Base-by-base conservation (phyloP, 1,140 invertebrate species). In the Zaprionus ornatus region DNA sequence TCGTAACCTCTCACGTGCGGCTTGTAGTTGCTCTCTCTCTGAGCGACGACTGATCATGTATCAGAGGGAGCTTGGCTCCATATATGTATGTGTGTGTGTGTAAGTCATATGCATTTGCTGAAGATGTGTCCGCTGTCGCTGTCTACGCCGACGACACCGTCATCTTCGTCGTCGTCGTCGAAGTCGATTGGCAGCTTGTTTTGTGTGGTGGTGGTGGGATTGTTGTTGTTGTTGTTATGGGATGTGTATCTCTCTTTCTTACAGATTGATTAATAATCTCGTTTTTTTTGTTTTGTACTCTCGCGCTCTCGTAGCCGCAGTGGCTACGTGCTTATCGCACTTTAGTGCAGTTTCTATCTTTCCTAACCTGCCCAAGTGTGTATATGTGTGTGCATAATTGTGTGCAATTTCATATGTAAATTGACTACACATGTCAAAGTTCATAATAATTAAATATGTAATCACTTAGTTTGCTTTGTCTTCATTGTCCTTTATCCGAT, bases 181-280 rank as follows among this genome's bases (percentile, higher is more conserved):
- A 72, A 68, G 70, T 81, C 80, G 77, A 88, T 86, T 86, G 68
- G 70, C 63, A 72, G 74, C 62, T 57, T 55, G 69, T 29, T 63
- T 40, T 71, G 64, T 65, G 52, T 64, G 67, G 25, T 71, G 40
- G 60, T 75, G 61, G 67, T 72, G 68, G 69, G 62, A 55, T 75
- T 37, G 35, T 37, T 37, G 35, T 37, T 32, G 29, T 32, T 32
- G 29, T 40, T 45, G n/a, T 17, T 45, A n/a, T 45, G 75, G 82
- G 73, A 75, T 84, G 78, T 85, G 82, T 84, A 85, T 87, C 84
- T 84, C 71, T 90, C 71, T 90, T 57, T 90, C 84, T 90, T 88
- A 73, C 74, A 87, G 84, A 88, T 88, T 88, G 84, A 88, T 88
- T 88, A 88, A 88, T 88, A 88, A 88, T 88, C 84, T 88, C 85